Evolutionary conservation across 2,797 vertebrate species (phyloP).

Genomic region (Otolemur crassicaudatus): DNA sequence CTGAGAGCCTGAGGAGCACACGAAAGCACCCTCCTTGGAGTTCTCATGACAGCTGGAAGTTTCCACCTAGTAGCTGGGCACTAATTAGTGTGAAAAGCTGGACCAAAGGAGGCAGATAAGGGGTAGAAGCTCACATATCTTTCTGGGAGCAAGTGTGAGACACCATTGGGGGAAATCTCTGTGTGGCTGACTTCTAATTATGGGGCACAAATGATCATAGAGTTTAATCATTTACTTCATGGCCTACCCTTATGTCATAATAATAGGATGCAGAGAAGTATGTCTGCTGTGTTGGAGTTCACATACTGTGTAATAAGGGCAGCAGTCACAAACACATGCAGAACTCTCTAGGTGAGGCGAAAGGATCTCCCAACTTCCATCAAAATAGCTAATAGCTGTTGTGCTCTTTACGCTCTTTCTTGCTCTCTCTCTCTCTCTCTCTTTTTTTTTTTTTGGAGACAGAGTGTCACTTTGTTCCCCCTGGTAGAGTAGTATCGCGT

Average conservation of each 20-base stretch:
- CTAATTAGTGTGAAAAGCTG: neutral
- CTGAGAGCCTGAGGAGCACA: neutral
- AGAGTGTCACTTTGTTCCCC: no score
- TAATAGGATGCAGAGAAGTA: neutral
- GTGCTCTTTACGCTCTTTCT: neutral
- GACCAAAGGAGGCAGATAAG: neutral
- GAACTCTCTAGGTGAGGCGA: neutral
- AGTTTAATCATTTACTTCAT: neutral
- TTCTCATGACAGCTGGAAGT: neutral
- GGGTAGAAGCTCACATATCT: neutral
- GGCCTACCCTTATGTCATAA: neutral
- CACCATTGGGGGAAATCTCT: neutral
- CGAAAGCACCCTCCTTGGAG: rapidly evolving
- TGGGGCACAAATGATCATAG: neutral
- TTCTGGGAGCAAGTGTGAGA: neutral
- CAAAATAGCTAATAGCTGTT: rapidly evolving
- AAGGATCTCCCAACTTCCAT: neutral
- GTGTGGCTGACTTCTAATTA: neutral
- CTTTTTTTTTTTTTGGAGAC: no score
- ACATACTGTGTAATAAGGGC: neutral
- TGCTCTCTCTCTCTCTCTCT: neutral
- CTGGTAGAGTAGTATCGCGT: no score
- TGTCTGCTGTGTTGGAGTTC: neutral
- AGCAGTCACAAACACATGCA: neutral
- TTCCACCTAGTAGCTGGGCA: neutral